Percentiles rank a stretch among this genome's conserved stretches.
Evolutionary conservation across 2,888 invertebrate species (phyloP).

Genomic region (Ernsta delagoae): DNA sequence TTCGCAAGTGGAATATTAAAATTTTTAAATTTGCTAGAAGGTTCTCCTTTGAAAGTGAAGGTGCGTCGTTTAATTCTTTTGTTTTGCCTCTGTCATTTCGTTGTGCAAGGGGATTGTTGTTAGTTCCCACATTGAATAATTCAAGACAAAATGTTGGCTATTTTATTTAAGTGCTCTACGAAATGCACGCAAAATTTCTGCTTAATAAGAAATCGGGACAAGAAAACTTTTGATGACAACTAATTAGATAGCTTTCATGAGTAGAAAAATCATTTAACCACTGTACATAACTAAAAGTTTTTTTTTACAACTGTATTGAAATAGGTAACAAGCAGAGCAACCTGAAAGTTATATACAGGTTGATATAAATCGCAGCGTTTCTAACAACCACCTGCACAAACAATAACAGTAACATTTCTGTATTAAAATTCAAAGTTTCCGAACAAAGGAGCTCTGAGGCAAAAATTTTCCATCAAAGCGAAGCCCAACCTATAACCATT

Average conservation of each 20-base stretch:
- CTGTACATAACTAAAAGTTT: neutral
- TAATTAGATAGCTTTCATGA: too few species aligned
- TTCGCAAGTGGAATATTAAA: slow-evolving; percentile 15
- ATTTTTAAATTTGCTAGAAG: slow-evolving; percentile 1
- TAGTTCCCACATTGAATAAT: neutral
- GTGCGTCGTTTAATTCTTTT: neutral
- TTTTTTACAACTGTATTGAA: neutral
- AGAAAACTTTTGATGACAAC: too few species aligned
- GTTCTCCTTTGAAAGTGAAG: neutral
- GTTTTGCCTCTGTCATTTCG: neutral
- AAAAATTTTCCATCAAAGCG: slow-evolving; percentile 20
- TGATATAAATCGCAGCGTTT: neutral
- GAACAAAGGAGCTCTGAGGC: slow-evolving; percentile 12
- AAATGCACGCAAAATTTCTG: too few species aligned
- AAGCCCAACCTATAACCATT: slow-evolving; percentile 21
- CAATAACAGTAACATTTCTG: slow-evolving; percentile 7
- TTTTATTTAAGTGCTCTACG: too few species aligned
- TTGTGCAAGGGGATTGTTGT: neutral
- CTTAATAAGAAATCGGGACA: too few species aligned
- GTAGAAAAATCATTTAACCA: too few species aligned
- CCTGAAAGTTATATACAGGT: too few species aligned
- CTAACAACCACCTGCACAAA: slow-evolving; percentile 2
- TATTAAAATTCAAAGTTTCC: slow-evolving; percentile 17
- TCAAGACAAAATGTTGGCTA: neutral
- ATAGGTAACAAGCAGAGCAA: too few species aligned